Percentiles rank a stretch among this genome's conserved stretches.
Conservation (phyloP, 1,140 invertebrate genomes). For the Zaprionus ornatus region DNA sequence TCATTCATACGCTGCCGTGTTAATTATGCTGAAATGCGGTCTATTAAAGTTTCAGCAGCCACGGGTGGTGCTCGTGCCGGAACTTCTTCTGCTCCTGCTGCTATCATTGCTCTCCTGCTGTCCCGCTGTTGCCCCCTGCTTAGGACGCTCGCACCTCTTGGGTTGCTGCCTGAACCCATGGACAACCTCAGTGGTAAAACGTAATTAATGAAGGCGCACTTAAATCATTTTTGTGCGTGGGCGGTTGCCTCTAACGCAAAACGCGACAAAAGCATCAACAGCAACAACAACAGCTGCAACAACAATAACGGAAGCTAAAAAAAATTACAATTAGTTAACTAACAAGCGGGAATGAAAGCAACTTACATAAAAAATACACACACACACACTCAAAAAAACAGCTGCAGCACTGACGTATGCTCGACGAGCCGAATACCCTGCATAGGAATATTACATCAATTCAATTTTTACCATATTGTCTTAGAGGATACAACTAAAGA, state of each 20-base stretch:
- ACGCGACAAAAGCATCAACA: slow-evolving; percentile 42
- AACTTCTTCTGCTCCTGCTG: not conserved
- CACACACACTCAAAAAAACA: not conserved
- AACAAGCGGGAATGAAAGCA: slow-evolving; percentile 63
- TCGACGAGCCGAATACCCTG: not conserved
- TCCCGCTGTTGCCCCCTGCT: slow-evolving; percentile 3
- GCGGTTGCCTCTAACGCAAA: slow-evolving; percentile 40
- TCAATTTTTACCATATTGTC: too few species aligned
- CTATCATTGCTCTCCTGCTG: not conserved
- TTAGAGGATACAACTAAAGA: too few species aligned
- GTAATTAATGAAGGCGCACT: slow-evolving; percentile 80
- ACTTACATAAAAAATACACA: slow-evolving; percentile 31
- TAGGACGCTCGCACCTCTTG: not conserved
- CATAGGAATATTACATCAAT: too few species aligned
- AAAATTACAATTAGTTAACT: slow-evolving; percentile 79
- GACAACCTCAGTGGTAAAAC: slow-evolving; percentile 48
- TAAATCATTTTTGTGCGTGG: slow-evolving; percentile 81
- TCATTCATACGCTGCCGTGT: slow-evolving; percentile 75
- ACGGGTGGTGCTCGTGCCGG: slow-evolving; percentile 15
- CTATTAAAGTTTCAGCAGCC: slow-evolving; percentile 75
- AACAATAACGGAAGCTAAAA: slow-evolving; percentile 29
- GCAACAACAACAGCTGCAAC: slow-evolving; percentile 13
- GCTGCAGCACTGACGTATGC: not conserved
- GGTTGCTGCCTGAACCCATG: not conserved
- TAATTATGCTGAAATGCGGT: slow-evolving; percentile 81